Base-by-base conservation (phyloP, 2,888 invertebrate species). In the Griposia aprilina region DNA sequence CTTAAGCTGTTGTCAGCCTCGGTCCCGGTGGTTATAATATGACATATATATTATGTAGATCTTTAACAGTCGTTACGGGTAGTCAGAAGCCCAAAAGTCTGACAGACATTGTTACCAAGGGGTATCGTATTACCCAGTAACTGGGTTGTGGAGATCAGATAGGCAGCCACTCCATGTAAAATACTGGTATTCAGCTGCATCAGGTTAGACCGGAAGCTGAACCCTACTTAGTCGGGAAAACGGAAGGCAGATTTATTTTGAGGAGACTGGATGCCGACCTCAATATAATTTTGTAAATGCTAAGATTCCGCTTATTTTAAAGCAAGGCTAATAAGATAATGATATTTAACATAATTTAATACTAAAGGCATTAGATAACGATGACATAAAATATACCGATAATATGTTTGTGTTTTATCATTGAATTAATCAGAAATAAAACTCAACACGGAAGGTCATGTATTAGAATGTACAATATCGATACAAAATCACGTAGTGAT, bases 401-500 rank as follows among this genome's bases (percentile, higher is more conserved):
- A 41, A 52, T 48, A 23, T 23, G 36, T 6, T 69, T 17, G 15
- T 36, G 17, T 45, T 45, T 17, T 30, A 52, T 67, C 50, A 52
- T 30, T 60, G 45, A 60, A 13, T n/a, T 30, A 60, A 78, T 78
- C n/a, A 50, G 55, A 41, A 57, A 30, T 60, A 1, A 60, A 10
- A 23, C 13, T 23, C 2, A 15, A 48, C 45, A n/a, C n/a, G 45
- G n/a, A 62, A 79, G 80, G 55, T 69, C 69, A 62, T 10, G 26
- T 8, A 62, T 13, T 3, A 20, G 8, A 20, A 62, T 78, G 17
- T 20, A 50, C 1, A 50, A 26, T 13, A 66, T 15, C 23, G 41
- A 60, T 13, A 3, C 10, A 52, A 68, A 68, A 79, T 62, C 78
- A 78, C 78, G 79, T 78, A 79, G 20, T 48, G 68, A 20, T n/a